Percentiles rank a stretch among this genome's conserved stretches.
Conservation (phyloP, 2,113 vertebrate genomes). For the Octodon degus region DNA sequence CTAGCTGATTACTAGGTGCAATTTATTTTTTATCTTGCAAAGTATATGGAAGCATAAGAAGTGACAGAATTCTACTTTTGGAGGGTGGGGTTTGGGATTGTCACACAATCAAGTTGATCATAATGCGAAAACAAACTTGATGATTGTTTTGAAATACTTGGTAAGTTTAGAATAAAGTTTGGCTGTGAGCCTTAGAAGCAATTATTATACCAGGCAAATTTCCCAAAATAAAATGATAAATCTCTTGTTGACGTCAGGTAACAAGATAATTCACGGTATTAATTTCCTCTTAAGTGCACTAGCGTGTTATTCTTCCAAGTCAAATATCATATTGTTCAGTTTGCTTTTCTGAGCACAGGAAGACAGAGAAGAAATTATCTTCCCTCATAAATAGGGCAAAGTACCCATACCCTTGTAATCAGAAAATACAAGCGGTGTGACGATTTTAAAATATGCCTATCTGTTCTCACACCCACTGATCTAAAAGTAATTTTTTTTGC, state of each 20-base stretch:
- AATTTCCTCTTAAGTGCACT: not conserved
- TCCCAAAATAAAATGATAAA: too few relatives aligned
- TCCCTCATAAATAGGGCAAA: not conserved
- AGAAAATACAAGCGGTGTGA: not conserved
- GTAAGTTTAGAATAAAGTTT: not conserved
- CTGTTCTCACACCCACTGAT: not conserved
- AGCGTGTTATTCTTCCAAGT: not conserved
- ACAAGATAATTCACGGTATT: too few relatives aligned
- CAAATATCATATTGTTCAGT: not conserved
- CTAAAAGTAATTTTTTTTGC: too few relatives aligned
- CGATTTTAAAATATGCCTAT: not conserved
- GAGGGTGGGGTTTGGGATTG: not conserved
- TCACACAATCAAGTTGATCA: not conserved
- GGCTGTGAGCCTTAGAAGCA: not conserved
- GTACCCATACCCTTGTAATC: not conserved
- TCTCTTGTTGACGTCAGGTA: not conserved
- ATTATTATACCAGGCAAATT: not conserved
- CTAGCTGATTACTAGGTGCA: not conserved
- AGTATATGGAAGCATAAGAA: not conserved
- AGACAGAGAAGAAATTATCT: not conserved
- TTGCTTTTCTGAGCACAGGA: not conserved
- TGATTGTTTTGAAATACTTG: not conserved
- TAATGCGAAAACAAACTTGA: not conserved
- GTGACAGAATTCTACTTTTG: not conserved
- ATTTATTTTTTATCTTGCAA: not conserved